Base-by-base conservation (phyloP, 2,797 vertebrate genomes). In the Galaxias olidus region DNA sequence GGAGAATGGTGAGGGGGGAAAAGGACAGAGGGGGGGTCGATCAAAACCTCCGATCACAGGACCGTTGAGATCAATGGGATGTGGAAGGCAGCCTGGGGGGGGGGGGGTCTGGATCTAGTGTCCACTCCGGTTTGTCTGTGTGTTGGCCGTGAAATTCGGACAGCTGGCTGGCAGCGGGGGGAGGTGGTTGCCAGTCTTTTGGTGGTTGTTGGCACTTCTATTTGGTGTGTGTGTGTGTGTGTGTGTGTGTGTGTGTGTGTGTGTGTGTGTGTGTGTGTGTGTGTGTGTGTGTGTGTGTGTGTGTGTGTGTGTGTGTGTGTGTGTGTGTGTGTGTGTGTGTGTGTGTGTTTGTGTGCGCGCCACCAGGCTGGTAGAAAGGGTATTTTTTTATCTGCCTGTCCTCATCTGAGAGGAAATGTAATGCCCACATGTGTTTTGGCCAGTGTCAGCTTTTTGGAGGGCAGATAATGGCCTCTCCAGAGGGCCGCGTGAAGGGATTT, bases 1-100 rank as follows among this genome's bases (percentile, higher is more conserved):
- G 81, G 92, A 76, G 97, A 99, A 86, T 98, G 97, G 97, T 98
- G 78, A 87, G 93, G 77, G 93, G 77, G 84, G 80, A n/a, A 19
- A 8, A 4, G 53, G 53, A 30, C 30, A 6, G 30, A 6, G 6
- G 30, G 30, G 30, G 30, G 2, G 30, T 30, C 30, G 30, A 30
- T 30, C 30, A 30, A 30, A 2, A 2, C 30, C 3, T 3, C 6
- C 30, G 30, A 30, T 30, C 30, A 30, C 30, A 30, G 30, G 30
- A 3, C 42, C 44, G 20, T 43, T 17, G 30, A 15, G n/a, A 30
- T 4, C 12, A 15, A 10, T 4, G 7, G 17, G 62, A 49, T 20
- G 10, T 15, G 1, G 17, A 8, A 19, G 12, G n/a, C 1, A 46
- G 13, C 30, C 30, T 2, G 30, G 30, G 30, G 30, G 30, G 30